Base-by-base conservation (phyloP, 2,113 vertebrate species). In the Poeciliopsis occidentalis region DNA sequence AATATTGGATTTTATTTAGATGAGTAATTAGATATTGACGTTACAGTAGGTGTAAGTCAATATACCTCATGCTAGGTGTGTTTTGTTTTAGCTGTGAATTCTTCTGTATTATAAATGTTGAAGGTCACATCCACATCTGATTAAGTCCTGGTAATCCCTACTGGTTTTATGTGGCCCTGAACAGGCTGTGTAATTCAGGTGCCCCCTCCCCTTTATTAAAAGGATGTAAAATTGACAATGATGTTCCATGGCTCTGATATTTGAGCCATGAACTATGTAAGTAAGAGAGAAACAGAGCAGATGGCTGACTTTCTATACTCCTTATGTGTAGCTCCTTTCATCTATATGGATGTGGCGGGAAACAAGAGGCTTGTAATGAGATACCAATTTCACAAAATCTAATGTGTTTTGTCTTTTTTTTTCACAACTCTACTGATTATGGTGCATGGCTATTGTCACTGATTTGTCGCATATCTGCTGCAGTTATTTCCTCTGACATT, bases 341-440 rank as follows among this genome's bases (percentile, higher is more conserved):
- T 62, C 47, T 54, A 8, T 54, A 6, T 54, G 30, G 15, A 4
- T 47, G 13, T 1, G 27, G 60, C 54, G 61, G 29, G 62, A 47
- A 64, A 22, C 34, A 61, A 4, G 27, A 22, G 30, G 57, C 70
- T 27, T 13, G 30, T 60, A 51, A 62, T 39, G 11, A 41, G 31
- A 73, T 60, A 31, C 65, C 77, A 41, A 63, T 72, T 62, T 67
- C 13, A 2, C 39, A 39, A 39, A 32, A 67, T 68, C 62, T 69
- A 12, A 78, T 84, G 67, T 78, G 71, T n/a, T 65, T 65, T n/a
- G 26, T 73, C 79, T 68, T 69, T 83, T 34, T 34, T 79, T 83
- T 67, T 71, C 73, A 87, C 85, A 73, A 78, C 67, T 37, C 34
- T 71, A 65, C 7, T 12, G 67, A 34, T 69, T 19, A 65, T 41